Conservation (phyloP, 2,113 vertebrate species). For the Eurypyga helias region DNA sequence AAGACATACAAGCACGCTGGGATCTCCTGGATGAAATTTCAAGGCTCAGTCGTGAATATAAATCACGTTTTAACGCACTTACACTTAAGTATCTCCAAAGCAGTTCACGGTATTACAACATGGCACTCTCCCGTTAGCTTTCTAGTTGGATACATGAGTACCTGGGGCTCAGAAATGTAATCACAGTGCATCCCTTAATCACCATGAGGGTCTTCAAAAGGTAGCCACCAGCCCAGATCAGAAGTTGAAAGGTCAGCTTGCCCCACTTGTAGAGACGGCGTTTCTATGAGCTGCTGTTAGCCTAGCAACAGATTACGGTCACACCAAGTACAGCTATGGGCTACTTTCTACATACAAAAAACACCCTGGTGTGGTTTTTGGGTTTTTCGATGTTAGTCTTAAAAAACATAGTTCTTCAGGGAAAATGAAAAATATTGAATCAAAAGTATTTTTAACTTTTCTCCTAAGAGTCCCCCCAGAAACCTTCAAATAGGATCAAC, state of each 20-base stretch:
- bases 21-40: background rate
- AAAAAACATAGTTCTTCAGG: background rate
- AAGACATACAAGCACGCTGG: background rate
- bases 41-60: background rate
- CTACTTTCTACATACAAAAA: background rate
- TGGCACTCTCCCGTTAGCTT: fast-evolving
- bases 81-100: background rate
- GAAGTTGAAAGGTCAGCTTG: background rate
- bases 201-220: background rate
- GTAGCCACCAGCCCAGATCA: background rate
- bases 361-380: background rate
- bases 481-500: background rate
- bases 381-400: background rate
- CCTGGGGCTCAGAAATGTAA: background rate
- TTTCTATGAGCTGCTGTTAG: background rate
- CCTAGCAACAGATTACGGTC: background rate
- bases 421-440: background rate
- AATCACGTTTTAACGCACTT: background rate
- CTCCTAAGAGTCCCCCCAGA: background rate
- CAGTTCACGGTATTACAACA: background rate
- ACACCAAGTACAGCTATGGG: background rate
- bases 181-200: background rate
- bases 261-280: fast-evolving
- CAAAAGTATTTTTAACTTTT: background rate
- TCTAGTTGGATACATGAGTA: background rate